Conservation (phyloP, 2,797 vertebrate genomes). For the Yasuhikotakia modesta region DNA sequence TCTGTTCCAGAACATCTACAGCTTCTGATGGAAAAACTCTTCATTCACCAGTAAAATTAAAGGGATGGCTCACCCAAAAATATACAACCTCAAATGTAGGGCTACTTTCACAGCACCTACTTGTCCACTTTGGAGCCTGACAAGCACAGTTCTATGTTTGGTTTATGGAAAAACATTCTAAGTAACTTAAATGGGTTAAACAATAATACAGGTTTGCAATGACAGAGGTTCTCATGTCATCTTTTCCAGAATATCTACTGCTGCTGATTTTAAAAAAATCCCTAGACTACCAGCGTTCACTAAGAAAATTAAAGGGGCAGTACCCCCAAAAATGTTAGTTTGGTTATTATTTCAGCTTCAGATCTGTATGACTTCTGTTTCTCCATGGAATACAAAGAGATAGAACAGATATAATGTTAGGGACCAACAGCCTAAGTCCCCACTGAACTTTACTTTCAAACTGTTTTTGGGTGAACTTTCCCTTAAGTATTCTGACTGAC, state of each 20-base stretch:
- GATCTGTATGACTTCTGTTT: no score
- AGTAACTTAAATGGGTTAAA: no score
- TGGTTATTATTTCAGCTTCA: no score
- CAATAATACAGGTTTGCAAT: no score
- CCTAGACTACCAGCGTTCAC: neutral
- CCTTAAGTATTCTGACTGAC: neutral
- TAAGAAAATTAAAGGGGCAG: neutral
- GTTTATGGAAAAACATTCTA: no score
- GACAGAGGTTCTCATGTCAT: no score
- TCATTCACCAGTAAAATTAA: constrained; percentile 2
- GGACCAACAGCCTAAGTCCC: neutral
- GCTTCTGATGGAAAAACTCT: constrained; percentile 18
- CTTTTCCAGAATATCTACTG: no score
- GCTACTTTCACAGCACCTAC: neutral
- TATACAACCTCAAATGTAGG: no score
- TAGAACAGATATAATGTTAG: neutral
- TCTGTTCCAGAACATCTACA: constrained; percentile 17
- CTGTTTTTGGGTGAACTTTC: neutral
- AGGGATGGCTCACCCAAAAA: neutral
- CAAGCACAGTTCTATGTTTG: no score
- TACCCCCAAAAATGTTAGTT: no score
- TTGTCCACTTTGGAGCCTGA: no score
- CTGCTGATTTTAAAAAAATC: neutral
- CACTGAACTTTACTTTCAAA: neutral
- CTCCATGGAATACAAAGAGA: neutral